phyloP scores from a whole-genome alignment of 2,888 invertebrate genomes.

The Pristionchus exspectatus region DNA sequence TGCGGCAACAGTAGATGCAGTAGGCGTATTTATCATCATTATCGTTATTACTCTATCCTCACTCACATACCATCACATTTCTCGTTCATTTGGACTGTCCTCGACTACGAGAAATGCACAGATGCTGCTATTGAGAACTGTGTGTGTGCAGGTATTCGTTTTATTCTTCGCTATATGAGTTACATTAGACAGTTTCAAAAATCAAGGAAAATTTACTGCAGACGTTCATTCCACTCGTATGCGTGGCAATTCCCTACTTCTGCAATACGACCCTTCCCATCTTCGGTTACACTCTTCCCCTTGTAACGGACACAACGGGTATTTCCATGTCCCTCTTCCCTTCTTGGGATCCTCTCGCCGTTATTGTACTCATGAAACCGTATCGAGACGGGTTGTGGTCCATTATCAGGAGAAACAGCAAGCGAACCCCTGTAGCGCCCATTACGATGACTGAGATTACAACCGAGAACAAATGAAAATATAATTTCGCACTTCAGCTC shows the following conservation, averaged over 20 bases:
- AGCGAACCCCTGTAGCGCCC: background rate
- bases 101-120: background rate
- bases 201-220: background rate
- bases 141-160: background rate
- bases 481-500: background rate
- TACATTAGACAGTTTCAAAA: no score
- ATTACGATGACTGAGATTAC: background rate
- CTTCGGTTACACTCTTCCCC: background rate
- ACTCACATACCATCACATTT: background rate
- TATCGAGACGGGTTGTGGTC: background rate
- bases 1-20: background rate
- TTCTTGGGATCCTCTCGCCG: background rate
- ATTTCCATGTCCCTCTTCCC: background rate
- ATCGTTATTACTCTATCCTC: background rate
- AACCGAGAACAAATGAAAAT: background rate
- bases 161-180: no score
- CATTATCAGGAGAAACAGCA: background rate
- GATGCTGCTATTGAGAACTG: background rate
- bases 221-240: background rate
- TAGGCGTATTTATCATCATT: background rate
- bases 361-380: background rate
- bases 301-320: background rate
- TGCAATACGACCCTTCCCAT: background rate
- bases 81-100: background rate
- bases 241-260: conserved; percentile 7